A percentile compares a stretch with the other conserved stretches of the same genome.
Evolutionary conservation across 1,140 invertebrate species (phyloP).

Genomic region (Ganaspis sp.): DNA sequence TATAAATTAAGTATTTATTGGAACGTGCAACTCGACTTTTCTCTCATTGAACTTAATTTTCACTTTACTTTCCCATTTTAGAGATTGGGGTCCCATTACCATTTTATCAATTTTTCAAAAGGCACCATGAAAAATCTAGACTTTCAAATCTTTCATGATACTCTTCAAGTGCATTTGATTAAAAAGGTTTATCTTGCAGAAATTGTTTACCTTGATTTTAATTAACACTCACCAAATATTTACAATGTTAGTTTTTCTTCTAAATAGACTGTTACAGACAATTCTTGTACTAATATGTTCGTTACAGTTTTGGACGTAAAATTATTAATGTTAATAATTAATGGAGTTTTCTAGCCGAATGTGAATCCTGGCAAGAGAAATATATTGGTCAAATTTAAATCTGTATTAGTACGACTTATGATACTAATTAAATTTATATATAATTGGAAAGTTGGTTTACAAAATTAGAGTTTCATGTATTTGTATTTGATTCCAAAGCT

Average conservation of each 20-base stretch:
- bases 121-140: neutral
- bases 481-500: too few species aligned
- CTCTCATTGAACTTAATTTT: neutral
- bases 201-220: neutral
- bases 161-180: neutral
- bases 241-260: neutral
- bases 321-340: neutral
- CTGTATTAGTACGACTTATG: too few species aligned
- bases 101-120: neutral
- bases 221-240: neutral
- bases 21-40: neutral
- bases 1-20: neutral
- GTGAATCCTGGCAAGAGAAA: neutral
- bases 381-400: too few species aligned
- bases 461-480: conserved; percentile 21
- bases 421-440: neutral
- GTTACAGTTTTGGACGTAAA: neutral
- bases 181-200: neutral
- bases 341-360: neutral
- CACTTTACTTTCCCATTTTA: conserved; percentile 10
- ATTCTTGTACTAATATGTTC: too few species aligned
- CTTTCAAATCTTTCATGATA: neutral
- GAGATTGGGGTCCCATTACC: neutral
- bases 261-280: neutral
- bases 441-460: conserved; percentile 11